phyloP scores from a whole-genome alignment of 2,888 invertebrate species.

The Baccha elongata region DNA sequence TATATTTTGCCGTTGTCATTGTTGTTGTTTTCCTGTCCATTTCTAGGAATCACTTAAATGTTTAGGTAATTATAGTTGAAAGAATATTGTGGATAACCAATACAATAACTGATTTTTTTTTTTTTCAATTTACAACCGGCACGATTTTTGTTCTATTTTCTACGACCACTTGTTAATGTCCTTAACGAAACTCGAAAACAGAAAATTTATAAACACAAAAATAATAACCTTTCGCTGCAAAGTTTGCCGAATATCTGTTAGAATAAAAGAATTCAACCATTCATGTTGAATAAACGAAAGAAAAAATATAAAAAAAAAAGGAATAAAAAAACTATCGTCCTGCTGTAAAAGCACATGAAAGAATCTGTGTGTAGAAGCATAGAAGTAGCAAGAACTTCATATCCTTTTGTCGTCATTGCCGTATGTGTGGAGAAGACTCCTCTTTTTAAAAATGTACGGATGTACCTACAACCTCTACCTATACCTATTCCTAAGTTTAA shows the following conservation, averaged over 20 bases:
- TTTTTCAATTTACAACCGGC: conserved; percentile 6
- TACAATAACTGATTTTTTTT: not conserved
- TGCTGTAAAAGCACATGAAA: conserved; percentile 45
- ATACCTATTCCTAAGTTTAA: conserved; percentile 44
- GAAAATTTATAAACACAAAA: conserved; percentile 40
- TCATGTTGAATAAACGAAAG: conserved; percentile 56
- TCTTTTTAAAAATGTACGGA: conserved; percentile 54
- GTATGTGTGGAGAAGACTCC: conserved; percentile 51
- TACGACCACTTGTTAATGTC: conserved; percentile 50
- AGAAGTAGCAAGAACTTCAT: conserved; percentile 33
- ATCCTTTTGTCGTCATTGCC: conserved; percentile 40
- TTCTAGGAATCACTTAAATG: not conserved
- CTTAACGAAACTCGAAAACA: conserved; percentile 32
- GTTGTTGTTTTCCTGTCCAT: not conserved
- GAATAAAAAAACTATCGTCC: conserved; percentile 48
- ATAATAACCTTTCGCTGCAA: conserved; percentile 68
- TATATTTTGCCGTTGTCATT: too few species aligned
- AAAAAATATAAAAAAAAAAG: conserved; percentile 33
- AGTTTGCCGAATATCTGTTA: conserved; percentile 69
- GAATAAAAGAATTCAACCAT: conserved; percentile 62
- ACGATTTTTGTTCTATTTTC: conserved; percentile 6
- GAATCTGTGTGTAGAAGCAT: conserved; percentile 35
- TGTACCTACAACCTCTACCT: conserved; percentile 11
- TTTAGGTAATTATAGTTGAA: conserved; percentile 49
- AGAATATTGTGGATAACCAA: conserved; percentile 51